phyloP scores from a whole-genome alignment of 2,888 invertebrate species.

The Platynereis dumerilii region DNA sequence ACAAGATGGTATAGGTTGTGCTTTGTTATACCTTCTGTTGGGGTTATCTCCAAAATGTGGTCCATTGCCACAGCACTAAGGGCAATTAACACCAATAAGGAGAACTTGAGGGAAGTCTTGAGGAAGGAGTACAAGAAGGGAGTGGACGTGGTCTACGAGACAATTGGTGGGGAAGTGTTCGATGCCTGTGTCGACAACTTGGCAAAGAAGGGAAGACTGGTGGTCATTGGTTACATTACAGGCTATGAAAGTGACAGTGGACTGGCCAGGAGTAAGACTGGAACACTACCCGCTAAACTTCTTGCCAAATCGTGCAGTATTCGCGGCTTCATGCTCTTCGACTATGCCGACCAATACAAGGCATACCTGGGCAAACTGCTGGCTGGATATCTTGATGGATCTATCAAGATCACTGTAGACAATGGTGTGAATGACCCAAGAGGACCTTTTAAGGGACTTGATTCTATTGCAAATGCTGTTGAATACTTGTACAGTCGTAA shows the following conservation, averaged over 20 bases:
- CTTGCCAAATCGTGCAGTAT: constrained; percentile 53
- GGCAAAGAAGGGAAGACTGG: constrained; percentile 54
- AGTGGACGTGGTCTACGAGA: constrained; percentile 59
- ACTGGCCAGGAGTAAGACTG: constrained; percentile 25
- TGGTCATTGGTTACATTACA: constrained; percentile 58
- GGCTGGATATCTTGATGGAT: constrained; percentile 38
- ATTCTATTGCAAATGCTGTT: constrained; percentile 50
- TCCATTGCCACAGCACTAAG: no score
- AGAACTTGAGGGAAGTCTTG: constrained; percentile 52
- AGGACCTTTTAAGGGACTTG: constrained; percentile 51
- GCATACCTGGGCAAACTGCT: constrained; percentile 45
- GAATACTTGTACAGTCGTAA: constrained; percentile 53
- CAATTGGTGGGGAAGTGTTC: constrained; percentile 57
- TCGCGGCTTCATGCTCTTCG: constrained; percentile 53
- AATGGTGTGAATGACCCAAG: constrained; percentile 40
- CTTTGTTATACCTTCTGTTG: no score
- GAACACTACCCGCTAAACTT: constrained; percentile 37
- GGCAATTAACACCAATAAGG: constrained; percentile 59
- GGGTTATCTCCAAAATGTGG: no score
- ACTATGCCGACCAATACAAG: constrained; percentile 41
- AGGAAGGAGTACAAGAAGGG: constrained; percentile 57
- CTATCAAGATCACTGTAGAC: constrained; percentile 48
- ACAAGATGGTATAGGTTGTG: no score
- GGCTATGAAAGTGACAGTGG: constrained; percentile 52
- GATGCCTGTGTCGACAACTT: constrained; percentile 55